Evolutionary conservation across 2,113 vertebrate genomes (phyloP).

Genomic region (Setophaga coronata): DNA sequence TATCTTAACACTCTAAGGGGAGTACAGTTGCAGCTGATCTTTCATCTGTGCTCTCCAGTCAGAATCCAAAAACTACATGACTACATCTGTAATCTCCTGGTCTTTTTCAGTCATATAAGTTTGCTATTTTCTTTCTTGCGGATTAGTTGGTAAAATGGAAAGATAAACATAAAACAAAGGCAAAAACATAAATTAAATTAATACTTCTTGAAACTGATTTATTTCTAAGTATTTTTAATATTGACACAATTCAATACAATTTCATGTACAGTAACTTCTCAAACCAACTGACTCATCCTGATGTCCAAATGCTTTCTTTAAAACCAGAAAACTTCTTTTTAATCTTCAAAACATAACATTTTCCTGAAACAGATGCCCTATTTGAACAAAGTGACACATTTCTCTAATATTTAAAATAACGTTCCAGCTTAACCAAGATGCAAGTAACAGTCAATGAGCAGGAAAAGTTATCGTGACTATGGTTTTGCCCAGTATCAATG

Average conservation of each 20-base stretch:
- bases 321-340: slow-evolving; percentile 72
- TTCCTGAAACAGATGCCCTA: slow-evolving; percentile 77
- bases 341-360: slow-evolving; percentile 74
- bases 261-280: slow-evolving; percentile 66
- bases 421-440: slow-evolving; percentile 63
- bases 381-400: slow-evolving; percentile 71
- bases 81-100: slow-evolving; percentile 3
- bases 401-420: slow-evolving; percentile 72
- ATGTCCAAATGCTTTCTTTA: slow-evolving; percentile 76
- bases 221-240: slow-evolving; percentile 75
- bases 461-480: neutral
- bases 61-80: slow-evolving; percentile 34
- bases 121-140: slow-evolving; percentile 39
- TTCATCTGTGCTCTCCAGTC: slow-evolving; percentile 23
- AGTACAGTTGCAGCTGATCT: neutral
- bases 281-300: slow-evolving; percentile 72
- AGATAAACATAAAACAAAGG: slow-evolving; percentile 68
- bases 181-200: slow-evolving; percentile 70
- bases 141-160: slow-evolving; percentile 47
- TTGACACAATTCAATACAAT: slow-evolving; percentile 72
- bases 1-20: neutral
- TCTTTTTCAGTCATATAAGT: slow-evolving; percentile 36
- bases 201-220: slow-evolving; percentile 75
- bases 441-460: slow-evolving; percentile 62
- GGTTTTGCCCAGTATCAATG: neutral